Base-by-base conservation (phyloP, 1,140 invertebrate species). In the Neomicropteryx cornuta region DNA sequence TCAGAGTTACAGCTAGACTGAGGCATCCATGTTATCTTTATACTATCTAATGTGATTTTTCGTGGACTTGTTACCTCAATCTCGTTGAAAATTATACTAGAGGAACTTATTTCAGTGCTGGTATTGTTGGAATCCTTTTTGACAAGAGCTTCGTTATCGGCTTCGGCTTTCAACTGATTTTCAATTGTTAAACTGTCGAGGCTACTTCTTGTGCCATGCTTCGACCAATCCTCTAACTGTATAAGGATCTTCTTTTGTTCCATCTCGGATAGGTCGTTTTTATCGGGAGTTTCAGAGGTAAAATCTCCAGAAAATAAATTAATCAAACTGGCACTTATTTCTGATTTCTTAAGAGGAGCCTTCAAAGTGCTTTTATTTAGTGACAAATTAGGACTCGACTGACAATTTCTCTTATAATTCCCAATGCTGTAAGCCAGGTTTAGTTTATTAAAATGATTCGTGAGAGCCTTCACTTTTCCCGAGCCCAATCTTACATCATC, bases 401-500 rank as follows among this genome's bases (percentile, higher is more conserved):
- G 60, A 45, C 60, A 66, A 48, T 63, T 62, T 36, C 63, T 52
- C 47, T 65, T 65, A 36, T 62, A 64, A 36, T 39, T 58, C 43
- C 57, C 65, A 3, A 58, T 57, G 32, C 61, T 56, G 37, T 68
- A 68, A 11, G 35, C 55, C 11, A 68, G 48, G 48, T 66, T 66
- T 8, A 68, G 66, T 39, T 55, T 52, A 38, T 68, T 64, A 45
- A 79, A 81, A 46, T 75, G 74, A 55, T 75, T 75, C 3, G 77
- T 69, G 13, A 81, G 46, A 1, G 73, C 75, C 31, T 73, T 75
- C 1, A 81, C 77, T 57, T 72, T 66, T 2, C 77, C 76, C 33
- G 66, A 70, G 1, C 73, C 70, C 2, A 76, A 62, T 21, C 73
- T 55, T 16, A 71, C 72, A 33, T 75, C 72, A 37, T 75, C 72